Conservation (phyloP, 2,888 invertebrate species). For the Sycophila texana region DNA sequence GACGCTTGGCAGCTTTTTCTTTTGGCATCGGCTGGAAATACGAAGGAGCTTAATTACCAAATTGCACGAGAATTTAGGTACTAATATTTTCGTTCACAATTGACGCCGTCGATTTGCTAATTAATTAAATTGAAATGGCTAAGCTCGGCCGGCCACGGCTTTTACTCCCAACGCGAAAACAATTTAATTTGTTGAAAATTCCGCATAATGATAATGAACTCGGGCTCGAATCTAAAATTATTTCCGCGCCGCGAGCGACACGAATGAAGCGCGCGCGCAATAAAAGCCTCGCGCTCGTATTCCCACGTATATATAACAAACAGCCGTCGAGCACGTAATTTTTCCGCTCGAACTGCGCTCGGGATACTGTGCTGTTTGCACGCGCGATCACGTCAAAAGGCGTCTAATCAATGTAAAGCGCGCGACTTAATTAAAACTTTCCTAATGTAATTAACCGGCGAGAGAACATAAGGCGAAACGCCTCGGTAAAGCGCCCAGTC, state of each 20-base stretch:
- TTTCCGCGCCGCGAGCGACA: neutral
- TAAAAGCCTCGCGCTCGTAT: neutral
- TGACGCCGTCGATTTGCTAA: too few species aligned
- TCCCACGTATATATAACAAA: neutral
- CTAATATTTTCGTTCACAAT: too few species aligned
- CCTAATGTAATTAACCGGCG: neutral
- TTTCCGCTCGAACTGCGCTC: neutral
- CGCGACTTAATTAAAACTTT: neutral
- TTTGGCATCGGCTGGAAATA: too few species aligned
- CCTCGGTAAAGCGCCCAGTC: neutral
- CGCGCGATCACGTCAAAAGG: constrained; percentile 5
- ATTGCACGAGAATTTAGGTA: too few species aligned
- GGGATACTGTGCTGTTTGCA: constrained; percentile 5
- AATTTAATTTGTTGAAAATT: too few species aligned
- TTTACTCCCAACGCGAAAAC: too few species aligned
- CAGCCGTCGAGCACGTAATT: neutral
- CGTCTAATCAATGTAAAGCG: neutral
- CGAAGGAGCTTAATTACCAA: too few species aligned
- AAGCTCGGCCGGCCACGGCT: too few species aligned
- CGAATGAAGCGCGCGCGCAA: neutral
- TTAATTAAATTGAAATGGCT: too few species aligned
- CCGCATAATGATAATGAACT: too few species aligned
- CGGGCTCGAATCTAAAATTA: neutral
- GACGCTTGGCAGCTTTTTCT: too few species aligned
- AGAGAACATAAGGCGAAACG: neutral